Percentiles rank a stretch among this genome's conserved stretches.
phyloP scores from a whole-genome alignment of 2,113 vertebrate species.

The Hemicordylus capensis region DNA sequence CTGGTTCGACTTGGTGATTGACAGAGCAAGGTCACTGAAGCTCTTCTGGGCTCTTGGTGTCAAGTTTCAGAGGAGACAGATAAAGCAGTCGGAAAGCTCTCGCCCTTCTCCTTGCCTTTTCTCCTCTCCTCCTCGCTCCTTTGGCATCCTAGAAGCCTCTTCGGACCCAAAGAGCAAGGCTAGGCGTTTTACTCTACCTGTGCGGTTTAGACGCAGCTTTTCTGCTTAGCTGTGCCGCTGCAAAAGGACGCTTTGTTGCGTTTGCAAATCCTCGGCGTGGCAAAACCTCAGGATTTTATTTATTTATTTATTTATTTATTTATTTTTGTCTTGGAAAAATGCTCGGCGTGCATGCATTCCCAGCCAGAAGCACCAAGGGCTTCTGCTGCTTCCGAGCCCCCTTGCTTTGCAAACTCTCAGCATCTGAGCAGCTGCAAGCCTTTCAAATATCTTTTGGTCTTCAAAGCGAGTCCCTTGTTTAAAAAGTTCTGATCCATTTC shows the following conservation, averaged over 20 bases:
- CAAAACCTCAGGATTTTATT: neutral
- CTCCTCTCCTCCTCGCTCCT: neutral
- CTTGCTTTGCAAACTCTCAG: neutral
- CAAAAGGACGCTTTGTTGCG: neutral
- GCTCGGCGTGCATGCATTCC: neutral
- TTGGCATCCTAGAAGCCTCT: neutral
- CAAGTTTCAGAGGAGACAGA: slow-evolving; percentile 57
- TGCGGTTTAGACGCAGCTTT: neutral
- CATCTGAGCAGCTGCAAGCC: neutral
- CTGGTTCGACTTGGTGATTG: slow-evolving; percentile 53
- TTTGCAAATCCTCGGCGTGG: neutral
- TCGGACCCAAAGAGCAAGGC: neutral
- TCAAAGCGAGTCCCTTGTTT: too few relatives aligned
- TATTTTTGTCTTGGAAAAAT: neutral
- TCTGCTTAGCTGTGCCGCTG: neutral
- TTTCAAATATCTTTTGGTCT: neutral
- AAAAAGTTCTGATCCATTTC: neutral
- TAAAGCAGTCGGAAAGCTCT: slow-evolving; percentile 5
- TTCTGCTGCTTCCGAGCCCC: neutral
- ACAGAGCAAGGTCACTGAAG: slow-evolving; percentile 65
- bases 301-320: too few relatives aligned
- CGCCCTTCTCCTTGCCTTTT: neutral
- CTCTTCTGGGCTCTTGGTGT: slow-evolving; percentile 44
- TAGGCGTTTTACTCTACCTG: neutral
- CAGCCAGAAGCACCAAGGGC: neutral